These are phyloP conservation scores for Halichondria panicea DNA, from an alignment of 37 sponge, comb jelly and placozoan genomes.

Conservation along the genomic window DNA sequence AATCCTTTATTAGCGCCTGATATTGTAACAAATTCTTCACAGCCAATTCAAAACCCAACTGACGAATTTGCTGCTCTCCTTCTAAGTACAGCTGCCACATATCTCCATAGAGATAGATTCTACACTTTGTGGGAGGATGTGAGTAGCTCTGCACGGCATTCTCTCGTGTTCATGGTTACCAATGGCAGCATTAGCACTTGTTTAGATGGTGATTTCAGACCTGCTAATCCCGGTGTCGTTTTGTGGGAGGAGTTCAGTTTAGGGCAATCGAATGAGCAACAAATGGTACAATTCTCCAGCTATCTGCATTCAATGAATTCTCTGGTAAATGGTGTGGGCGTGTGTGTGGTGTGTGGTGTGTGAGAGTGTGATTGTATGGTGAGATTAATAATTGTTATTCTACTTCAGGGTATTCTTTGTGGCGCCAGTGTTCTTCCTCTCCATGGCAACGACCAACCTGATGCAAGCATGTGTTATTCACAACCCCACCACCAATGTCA, in stretches of 20 bases:
- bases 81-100: constrained; percentile 21
- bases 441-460: no score
- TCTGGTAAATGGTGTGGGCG: neutral
- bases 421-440: constrained; percentile 19
- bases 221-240: neutral
- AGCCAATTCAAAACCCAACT: neutral
- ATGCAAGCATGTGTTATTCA: no score
- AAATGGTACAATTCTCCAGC: constrained; percentile 15
- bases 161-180: constrained; percentile 32
- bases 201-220: constrained; percentile 41
- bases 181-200: constrained; percentile 51
- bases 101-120: constrained; percentile 19
- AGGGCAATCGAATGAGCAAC: neutral
- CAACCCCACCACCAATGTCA: no score
- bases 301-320: constrained; percentile 10
- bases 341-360: no score
- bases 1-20: neutral
- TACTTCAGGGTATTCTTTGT: constrained; percentile 40
- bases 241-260: constrained; percentile 21
- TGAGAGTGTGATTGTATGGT: no score
- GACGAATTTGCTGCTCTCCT: constrained; percentile 11
- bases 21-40: neutral
- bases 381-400: neutral
- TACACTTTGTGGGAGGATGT: constrained; percentile 21
- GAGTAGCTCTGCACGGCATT: neutral